Base-by-base conservation (phyloP, 2,888 invertebrate genomes). In the Cryptocheilus praepositus region DNA sequence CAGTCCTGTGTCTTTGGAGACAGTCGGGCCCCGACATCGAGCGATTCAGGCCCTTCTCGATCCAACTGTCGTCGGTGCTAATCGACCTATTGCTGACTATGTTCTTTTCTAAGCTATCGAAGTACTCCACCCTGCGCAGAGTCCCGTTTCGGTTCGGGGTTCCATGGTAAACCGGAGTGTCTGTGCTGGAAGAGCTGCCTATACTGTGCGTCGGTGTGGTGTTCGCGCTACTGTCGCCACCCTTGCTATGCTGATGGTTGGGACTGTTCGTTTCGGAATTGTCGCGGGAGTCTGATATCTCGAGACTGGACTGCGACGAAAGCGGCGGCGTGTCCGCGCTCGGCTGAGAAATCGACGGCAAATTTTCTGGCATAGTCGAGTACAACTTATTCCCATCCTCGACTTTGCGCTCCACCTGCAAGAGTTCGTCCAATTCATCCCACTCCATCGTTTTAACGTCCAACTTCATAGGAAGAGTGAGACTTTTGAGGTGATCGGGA, bases 341-440 rank as follows among this genome's bases (percentile, higher is more conserved):
- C 76, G 87, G 86, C 74, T 89, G 90, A 60, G 89, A 88, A 80
- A 91, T 91, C 13, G 92, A 92, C 13, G 92, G 91, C 55, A 93
- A 89, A 69, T 91, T 91, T 58, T 91, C 89, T 0, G 94, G 94
- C 93, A 94, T 92, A 18, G 94, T 94, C 89, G 92, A 93, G 85
- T 94, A 94, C 36, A 92, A 86, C 83, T 93, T 93, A 54, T 92
- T 92, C 61, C 91, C 90, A 54, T 92, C 92, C 70, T 92, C 92
- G 16, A 92, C 88, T 80, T 91, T 91, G 46, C 93, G 89, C 84
- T 93, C 94, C 2, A 93, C 93, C 88, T 93, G 93, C 68, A 94
- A 87, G 43, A 94, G 86, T 77, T 94, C 93, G 83, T 94, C 94
- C 46, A 94, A 88, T 82, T 94, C 94, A 84, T 94, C 93, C 93